Conservation (phyloP, 1,140 invertebrate genomes). For the Nephotettix cincticeps region DNA sequence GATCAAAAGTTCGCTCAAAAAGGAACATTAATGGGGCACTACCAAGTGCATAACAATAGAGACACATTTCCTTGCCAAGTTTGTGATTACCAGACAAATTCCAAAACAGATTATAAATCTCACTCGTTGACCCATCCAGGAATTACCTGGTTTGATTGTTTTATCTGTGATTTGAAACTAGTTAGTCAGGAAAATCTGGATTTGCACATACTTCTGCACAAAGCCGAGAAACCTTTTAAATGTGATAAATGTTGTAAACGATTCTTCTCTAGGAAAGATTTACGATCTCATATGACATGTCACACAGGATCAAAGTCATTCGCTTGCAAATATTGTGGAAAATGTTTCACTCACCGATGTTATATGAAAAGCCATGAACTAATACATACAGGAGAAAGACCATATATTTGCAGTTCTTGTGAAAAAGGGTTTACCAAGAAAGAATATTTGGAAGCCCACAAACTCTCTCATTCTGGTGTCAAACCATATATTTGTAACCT, state of each 20-base stretch:
- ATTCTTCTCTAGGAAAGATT: constrained; percentile 18
- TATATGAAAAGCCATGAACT: constrained; percentile 52
- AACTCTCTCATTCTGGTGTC: constrained; percentile 55
- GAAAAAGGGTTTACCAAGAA: constrained; percentile 60
- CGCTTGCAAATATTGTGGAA: constrained; percentile 50
- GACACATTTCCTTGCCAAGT: constrained; percentile 12
- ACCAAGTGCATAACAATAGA: constrained; percentile 2
- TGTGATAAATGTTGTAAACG: constrained; percentile 28
- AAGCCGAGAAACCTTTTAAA: constrained; percentile 32
- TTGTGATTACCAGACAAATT: background rate
- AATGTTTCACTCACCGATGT: constrained; percentile 50
- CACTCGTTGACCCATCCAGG: background rate
- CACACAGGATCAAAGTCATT: constrained; percentile 45
- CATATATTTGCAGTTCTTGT: constrained; percentile 64
- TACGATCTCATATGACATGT: constrained; percentile 24
- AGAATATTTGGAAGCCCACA: constrained; percentile 40
- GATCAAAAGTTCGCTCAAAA: constrained; percentile 51
- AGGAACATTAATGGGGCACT: background rate
- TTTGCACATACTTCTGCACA: constrained; percentile 32
- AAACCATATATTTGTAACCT: constrained; percentile 61
- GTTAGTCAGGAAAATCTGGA: constrained; percentile 2
- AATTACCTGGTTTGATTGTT: background rate
- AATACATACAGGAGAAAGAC: constrained; percentile 61
- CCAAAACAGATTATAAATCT: background rate
- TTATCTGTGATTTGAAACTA: constrained; percentile 5